Evolutionary conservation across 2,797 vertebrate genomes (phyloP).

Genomic region (Hephaestus fuliginosus): DNA sequence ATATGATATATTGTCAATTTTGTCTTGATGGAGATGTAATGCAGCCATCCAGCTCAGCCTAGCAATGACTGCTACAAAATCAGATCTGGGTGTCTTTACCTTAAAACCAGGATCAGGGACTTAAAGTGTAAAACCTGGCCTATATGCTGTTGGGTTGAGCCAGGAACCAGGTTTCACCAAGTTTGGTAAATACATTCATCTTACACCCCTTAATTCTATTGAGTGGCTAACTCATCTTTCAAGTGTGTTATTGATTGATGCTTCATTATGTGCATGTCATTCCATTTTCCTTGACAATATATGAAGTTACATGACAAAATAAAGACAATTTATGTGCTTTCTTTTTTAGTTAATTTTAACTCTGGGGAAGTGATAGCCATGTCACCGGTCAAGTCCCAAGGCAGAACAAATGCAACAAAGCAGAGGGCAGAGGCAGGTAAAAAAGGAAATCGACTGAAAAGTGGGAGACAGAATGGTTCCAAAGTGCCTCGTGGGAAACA

Average conservation of each 20-base stretch:
- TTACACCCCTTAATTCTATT: slow-evolving; percentile 33
- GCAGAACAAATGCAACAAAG: slow-evolving; percentile 50
- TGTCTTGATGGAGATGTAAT: slow-evolving; percentile 1
- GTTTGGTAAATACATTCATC: slow-evolving; percentile 58
- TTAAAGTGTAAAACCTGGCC: slow-evolving; percentile 65
- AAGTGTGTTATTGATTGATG: background rate
- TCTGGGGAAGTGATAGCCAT: slow-evolving; percentile 52
- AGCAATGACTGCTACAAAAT: background rate
- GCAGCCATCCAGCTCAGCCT: background rate
- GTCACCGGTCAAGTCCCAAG: slow-evolving; percentile 71
- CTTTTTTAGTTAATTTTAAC: slow-evolving; percentile 53
- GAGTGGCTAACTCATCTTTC: background rate
- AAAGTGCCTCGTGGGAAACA: slow-evolving; percentile 47
- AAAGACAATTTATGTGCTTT: background rate
- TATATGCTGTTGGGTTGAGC: slow-evolving; percentile 64
- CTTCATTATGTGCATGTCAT: background rate
- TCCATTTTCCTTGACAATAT: background rate
- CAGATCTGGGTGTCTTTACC: slow-evolving; percentile 16
- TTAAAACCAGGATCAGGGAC: slow-evolving; percentile 34
- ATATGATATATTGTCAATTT: background rate
- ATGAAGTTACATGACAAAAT: background rate
- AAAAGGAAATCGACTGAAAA: slow-evolving; percentile 52
- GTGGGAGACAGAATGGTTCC: slow-evolving; percentile 41
- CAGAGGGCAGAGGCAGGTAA: slow-evolving; percentile 58
- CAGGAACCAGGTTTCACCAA: slow-evolving; percentile 55